These are phyloP conservation scores for Clarias laeviceps DNA, from an alignment of 2,797 vertebrate species.

Conservation along the genomic window DNA sequence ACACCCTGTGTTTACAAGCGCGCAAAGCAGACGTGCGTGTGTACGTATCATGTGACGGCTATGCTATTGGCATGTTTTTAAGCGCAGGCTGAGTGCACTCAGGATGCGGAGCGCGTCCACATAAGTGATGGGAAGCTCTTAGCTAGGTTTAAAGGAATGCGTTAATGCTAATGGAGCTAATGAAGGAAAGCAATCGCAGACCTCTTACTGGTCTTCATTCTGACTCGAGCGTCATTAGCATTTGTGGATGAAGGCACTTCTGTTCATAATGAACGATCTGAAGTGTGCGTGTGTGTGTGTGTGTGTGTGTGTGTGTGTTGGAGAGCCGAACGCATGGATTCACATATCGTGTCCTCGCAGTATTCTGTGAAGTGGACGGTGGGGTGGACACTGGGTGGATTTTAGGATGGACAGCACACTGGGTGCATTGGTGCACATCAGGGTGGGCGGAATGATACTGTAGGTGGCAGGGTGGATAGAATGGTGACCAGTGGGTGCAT, in stretches of 20 bases:
- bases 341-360: conserved; percentile 9
- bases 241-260: conserved; percentile 10
- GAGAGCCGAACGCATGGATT: background rate
- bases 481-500: background rate
- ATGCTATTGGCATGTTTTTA: conserved; percentile 10
- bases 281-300: background rate
- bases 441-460: background rate
- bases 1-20: conserved; percentile 41
- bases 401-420: background rate
- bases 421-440: background rate
- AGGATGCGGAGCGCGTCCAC: background rate
- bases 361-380: background rate
- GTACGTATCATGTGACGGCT: background rate
- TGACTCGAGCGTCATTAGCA: background rate
- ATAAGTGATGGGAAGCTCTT: conserved; percentile 24
- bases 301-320: conserved; percentile 4
- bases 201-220: background rate
- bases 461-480: background rate
- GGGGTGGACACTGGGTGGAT: background rate
- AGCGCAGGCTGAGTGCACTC: conserved; percentile 22
- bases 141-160: conserved; percentile 21
- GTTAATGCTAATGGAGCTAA: conserved; percentile 31
- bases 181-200: conserved; percentile 7
- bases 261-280: background rate
- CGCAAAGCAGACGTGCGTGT: background rate